These are phyloP conservation scores for Gadopsis bispinosus DNA, from an alignment of 2,797 vertebrate genomes.

Conservation along the genomic window DNA sequence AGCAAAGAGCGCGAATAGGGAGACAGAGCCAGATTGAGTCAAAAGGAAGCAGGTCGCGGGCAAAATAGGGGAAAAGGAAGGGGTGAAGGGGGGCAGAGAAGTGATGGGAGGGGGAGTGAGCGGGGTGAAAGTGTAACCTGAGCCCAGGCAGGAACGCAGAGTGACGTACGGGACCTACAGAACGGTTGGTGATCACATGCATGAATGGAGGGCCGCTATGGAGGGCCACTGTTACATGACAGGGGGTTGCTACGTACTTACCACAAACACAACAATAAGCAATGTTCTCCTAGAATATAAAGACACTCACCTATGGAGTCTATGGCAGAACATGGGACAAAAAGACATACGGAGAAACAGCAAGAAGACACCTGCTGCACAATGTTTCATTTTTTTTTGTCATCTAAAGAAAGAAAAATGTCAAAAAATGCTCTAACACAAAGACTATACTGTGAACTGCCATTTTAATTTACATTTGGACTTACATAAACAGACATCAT, in stretches of 20 bases:
- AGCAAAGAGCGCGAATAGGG: conserved; percentile 22
- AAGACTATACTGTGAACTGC: background rate
- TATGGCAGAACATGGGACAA: background rate
- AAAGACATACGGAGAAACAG: background rate
- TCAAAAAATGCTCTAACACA: background rate
- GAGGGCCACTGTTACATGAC: conserved; percentile 64
- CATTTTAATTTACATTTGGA: background rate
- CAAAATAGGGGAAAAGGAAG: conserved; percentile 17
- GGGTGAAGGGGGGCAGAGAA: conserved; percentile 9
- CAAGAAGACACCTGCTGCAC: conserved; percentile 17
- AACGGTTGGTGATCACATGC: conserved; percentile 83
- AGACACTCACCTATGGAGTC: conserved; percentile 3
- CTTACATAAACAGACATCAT: conserved; percentile 6
- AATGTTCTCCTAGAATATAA: background rate
- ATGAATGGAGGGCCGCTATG: conserved; percentile 79
- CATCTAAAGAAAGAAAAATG: background rate
- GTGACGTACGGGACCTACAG: conserved; percentile 81
- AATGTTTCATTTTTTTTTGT: conserved; percentile 2
- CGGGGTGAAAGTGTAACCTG: conserved; percentile 74
- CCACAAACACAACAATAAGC: conserved; percentile 22
- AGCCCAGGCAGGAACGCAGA: conserved; percentile 66
- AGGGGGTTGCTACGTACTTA: conserved; percentile 3
- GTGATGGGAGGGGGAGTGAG: conserved; percentile 37
- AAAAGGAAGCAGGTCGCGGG: background rate
- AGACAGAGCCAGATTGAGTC: conserved; percentile 5